Evolutionary conservation across 2,113 vertebrate genomes (phyloP).

Genomic region (Semicossyphus pulcher): DNA sequence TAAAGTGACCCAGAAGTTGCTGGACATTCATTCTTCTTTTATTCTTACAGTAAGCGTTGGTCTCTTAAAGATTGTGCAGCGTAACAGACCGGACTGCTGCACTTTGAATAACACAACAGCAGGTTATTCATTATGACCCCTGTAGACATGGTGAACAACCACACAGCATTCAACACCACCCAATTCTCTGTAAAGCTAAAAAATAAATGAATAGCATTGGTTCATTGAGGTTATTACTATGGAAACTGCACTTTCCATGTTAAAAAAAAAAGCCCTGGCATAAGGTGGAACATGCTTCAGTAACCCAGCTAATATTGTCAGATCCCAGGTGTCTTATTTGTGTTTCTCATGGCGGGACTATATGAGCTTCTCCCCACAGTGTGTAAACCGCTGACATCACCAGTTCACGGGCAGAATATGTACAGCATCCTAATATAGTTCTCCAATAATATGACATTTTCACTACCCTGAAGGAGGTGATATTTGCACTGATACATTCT

Average conservation of each 20-base stretch:
- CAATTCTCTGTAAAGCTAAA: too few relatives aligned
- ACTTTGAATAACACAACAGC: not conserved
- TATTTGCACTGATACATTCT: too few relatives aligned
- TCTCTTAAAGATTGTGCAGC: not conserved
- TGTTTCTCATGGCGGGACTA: slow-evolving; percentile 5
- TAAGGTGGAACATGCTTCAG: slow-evolving; percentile 29
- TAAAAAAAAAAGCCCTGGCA: slow-evolving; percentile 7
- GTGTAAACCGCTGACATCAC: not conserved
- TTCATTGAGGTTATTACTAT: slow-evolving; percentile 31
- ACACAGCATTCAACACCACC: too few relatives aligned
- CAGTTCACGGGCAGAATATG: too few relatives aligned
- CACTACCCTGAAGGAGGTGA: too few relatives aligned
- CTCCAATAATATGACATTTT: too few relatives aligned
- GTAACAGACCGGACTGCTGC: not conserved
- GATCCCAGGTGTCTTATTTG: slow-evolving; percentile 37
- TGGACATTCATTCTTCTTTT: too few relatives aligned
- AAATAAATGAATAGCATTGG: slow-evolving; percentile 12
- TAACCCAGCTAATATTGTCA: slow-evolving; percentile 28
- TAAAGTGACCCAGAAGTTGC: too few relatives aligned
- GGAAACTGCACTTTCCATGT: slow-evolving; percentile 46
- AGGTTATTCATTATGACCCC: not conserved
- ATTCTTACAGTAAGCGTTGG: too few relatives aligned
- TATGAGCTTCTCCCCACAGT: not conserved
- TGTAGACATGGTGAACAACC: slow-evolving; percentile 20
- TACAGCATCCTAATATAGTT: too few relatives aligned